phyloP scores from a whole-genome alignment of 2,797 vertebrate species.

The Hafferia zeledoni region DNA sequence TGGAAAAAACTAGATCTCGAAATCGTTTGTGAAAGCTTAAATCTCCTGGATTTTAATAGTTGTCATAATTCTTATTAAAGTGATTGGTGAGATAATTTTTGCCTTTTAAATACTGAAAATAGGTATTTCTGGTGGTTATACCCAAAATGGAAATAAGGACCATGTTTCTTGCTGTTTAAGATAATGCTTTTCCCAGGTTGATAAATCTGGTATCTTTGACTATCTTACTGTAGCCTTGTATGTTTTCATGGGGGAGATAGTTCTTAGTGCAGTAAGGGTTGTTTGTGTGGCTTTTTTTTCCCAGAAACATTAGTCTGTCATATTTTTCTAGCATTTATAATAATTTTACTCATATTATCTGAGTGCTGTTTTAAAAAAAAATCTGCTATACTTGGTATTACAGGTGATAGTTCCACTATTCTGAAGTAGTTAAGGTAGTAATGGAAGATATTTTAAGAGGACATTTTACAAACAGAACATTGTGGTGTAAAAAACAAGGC shows the following conservation, averaged over 20 bases:
- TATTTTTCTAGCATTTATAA: neutral
- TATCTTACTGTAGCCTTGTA: neutral
- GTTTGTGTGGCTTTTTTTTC: neutral
- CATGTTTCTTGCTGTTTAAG: neutral
- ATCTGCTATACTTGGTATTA: neutral
- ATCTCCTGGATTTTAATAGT: slow-evolving; percentile 30
- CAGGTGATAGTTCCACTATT: neutral
- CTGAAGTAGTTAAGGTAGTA: neutral
- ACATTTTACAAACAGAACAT: neutral
- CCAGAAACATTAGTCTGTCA: neutral
- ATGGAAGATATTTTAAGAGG: neutral
- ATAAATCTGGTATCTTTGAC: neutral
- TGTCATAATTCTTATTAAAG: slow-evolving; percentile 32
- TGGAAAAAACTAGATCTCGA: neutral
- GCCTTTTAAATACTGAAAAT: neutral
- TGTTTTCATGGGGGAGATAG: neutral
- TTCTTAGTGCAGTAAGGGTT: neutral
- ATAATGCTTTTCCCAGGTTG: neutral
- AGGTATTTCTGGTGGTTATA: neutral
- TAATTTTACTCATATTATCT: neutral
- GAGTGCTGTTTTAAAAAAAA: neutral
- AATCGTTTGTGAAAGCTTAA: neutral
- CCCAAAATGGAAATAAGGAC: neutral
- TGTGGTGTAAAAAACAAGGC: neutral
- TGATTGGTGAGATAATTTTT: neutral